phyloP scores from a whole-genome alignment of 2,113 vertebrate genomes.

The Narcine bancroftii region DNA sequence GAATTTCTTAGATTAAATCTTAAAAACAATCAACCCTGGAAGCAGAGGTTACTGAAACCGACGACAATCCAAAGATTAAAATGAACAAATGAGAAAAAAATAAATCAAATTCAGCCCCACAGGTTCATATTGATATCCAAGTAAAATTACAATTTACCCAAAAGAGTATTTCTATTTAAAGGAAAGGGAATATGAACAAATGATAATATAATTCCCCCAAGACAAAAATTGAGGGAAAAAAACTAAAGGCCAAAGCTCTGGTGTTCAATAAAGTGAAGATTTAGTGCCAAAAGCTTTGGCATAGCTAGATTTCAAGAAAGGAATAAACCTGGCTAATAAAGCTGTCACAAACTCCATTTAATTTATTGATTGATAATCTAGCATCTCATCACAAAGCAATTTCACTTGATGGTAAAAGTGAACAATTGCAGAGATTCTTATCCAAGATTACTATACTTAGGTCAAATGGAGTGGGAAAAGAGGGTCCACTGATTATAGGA shows the following conservation, averaged over 20 bases:
- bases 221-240: background rate
- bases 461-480: background rate
- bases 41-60: background rate
- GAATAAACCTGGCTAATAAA: background rate
- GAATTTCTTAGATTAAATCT: background rate
- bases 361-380: background rate
- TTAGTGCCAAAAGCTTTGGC: background rate
- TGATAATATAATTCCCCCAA: background rate
- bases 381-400: background rate
- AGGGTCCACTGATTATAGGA: background rate
- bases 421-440: background rate
- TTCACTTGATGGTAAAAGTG: background rate
- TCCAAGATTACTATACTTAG: background rate
- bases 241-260: background rate
- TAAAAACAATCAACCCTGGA: background rate
- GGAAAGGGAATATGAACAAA: background rate
- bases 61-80: background rate
- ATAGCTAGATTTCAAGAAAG: background rate
- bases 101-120: background rate
- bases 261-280: background rate
- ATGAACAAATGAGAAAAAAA: constrained; percentile 10
- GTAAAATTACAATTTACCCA: background rate
- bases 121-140: background rate
- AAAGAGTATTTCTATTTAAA: background rate
- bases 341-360: background rate